These are phyloP conservation scores for Archilochus colubris DNA, from an alignment of 2,113 vertebrate species.

Conservation along the genomic window DNA sequence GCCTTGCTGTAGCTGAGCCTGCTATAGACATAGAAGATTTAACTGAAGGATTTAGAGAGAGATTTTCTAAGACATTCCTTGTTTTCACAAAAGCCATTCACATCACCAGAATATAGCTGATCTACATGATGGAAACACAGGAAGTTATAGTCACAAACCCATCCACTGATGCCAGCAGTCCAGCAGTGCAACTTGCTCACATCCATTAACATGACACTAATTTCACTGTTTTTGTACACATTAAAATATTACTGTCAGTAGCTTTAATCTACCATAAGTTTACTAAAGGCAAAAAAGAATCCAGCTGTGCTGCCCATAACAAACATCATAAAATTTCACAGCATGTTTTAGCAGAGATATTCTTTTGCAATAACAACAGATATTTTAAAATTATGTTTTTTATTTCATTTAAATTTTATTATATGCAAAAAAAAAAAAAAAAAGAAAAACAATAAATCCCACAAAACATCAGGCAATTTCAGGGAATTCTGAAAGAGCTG, in stretches of 20 bases:
- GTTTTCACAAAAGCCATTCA: not conserved
- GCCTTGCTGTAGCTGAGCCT: not conserved
- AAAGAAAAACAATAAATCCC: not conserved
- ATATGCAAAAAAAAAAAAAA: not conserved
- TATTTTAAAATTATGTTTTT: not conserved
- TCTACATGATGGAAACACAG: not conserved
- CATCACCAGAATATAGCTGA: not conserved
- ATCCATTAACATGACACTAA: not conserved
- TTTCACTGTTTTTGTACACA: not conserved
- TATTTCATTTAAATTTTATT: not conserved
- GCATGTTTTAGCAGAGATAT: not conserved
- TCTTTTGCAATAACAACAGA: not conserved
- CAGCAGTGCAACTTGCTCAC: not conserved
- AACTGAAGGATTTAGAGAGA: not conserved
- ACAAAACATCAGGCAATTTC: not conserved
- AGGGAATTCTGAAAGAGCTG: not conserved
- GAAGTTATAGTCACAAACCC: not conserved
- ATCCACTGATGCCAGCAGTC: not conserved
- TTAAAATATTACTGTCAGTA: not conserved
- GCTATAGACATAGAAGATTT: not conserved
- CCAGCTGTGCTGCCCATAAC: not conserved
- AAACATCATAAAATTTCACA: not conserved
- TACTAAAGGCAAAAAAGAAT: not conserved
- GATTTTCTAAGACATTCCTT: not conserved
- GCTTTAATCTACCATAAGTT: not conserved